Percentiles rank a stretch among this genome's conserved stretches.
These are phyloP conservation scores for Brachionus koreanus DNA, from an alignment of 1,140 invertebrate species.

Conservation along the genomic window DNA sequence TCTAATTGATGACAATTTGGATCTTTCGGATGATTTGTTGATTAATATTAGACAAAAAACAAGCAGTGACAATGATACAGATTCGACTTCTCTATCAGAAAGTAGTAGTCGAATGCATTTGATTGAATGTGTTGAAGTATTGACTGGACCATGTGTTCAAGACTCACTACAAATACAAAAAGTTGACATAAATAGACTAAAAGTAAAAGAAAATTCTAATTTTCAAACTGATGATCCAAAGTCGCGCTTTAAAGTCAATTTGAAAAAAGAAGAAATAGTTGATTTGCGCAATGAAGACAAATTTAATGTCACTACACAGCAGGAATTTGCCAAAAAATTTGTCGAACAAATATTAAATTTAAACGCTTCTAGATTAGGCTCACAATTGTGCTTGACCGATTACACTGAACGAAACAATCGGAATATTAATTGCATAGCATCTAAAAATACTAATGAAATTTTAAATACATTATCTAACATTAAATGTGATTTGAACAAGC, in stretches of 20 bases:
- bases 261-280: constrained; percentile 24
- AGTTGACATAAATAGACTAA: constrained; percentile 12
- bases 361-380: not conserved
- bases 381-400: not conserved
- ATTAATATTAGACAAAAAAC: not conserved
- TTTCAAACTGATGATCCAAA: not conserved
- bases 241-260: not conserved
- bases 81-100: not conserved
- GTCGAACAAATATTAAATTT: constrained; percentile 20
- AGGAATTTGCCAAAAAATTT: constrained; percentile 39
- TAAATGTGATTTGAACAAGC: constrained; percentile 1
- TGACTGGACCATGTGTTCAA: not conserved
- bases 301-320: not conserved
- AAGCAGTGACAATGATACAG: not conserved
- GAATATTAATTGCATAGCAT: not conserved
- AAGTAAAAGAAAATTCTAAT: constrained; percentile 4
- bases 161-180: not conserved
- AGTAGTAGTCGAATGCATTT: constrained; percentile 12
- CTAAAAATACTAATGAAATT: constrained; percentile 15
- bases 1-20: not conserved
- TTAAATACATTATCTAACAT: not conserved
- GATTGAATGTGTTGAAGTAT: constrained; percentile 29
- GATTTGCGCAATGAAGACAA: not conserved
- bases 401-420: not conserved
- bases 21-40: not conserved